A percentile compares a stretch with the other conserved stretches of the same genome.
These are phyloP conservation scores for Corythaeola cristata DNA, from an alignment of 2,113 vertebrate genomes.

Conservation along the genomic window DNA sequence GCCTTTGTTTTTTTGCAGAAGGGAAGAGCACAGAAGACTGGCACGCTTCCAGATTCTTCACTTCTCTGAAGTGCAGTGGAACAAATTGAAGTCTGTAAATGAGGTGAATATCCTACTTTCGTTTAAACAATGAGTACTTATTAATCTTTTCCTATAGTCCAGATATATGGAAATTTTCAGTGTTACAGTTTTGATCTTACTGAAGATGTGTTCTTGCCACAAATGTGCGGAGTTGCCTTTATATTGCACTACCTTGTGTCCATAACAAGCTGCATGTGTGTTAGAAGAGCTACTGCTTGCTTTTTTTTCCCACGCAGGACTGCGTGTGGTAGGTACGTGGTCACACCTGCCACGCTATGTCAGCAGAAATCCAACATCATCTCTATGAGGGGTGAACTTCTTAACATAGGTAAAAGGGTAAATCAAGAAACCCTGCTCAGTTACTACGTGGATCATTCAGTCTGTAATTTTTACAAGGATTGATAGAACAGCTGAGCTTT, in stretches of 20 bases:
- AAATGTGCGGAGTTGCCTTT: not conserved
- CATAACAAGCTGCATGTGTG: not conserved
- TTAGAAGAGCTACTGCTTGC: not conserved
- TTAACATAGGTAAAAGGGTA: not conserved
- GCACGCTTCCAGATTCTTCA: not conserved
- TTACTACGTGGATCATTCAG: not conserved
- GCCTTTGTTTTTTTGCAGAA: not conserved
- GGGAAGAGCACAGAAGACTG: not conserved
- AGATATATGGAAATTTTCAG: not conserved
- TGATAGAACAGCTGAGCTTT: not conserved
- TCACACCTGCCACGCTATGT: not conserved
- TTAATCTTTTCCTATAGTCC: not conserved
- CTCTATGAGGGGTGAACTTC: not conserved
- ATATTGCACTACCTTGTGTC: not conserved
- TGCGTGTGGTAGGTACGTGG: not conserved
- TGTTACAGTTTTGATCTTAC: not conserved
- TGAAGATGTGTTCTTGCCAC: not conserved
- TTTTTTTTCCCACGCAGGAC: not conserved
- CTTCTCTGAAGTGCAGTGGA: not conserved
- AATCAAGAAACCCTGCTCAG: not conserved
- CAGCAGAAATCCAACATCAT: not conserved
- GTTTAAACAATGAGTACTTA: not conserved
- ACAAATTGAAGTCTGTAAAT: not conserved
- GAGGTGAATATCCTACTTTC: not conserved
- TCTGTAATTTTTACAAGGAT: not conserved